phyloP scores from a whole-genome alignment of 1,140 invertebrate species.

The Aporrectodea caliginosa region DNA sequence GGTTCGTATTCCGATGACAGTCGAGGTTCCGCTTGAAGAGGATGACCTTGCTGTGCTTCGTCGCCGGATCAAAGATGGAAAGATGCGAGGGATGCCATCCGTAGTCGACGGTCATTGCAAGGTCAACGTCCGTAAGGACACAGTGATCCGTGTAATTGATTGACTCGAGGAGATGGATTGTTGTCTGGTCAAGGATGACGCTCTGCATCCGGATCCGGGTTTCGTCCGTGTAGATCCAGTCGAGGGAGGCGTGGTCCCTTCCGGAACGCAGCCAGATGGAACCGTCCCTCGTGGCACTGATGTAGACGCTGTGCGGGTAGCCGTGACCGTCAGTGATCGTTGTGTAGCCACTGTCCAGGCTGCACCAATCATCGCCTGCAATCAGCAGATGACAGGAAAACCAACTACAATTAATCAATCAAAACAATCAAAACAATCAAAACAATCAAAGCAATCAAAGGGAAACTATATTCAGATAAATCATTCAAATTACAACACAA shows the following conservation, averaged over 20 bases:
- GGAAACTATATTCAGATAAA: too few species aligned
- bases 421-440: too few species aligned
- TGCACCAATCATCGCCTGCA: constrained; percentile 27
- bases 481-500: too few species aligned
- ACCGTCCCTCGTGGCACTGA: constrained; percentile 25
- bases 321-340: constrained; percentile 23
- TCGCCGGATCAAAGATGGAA: neutral
- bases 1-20: constrained; percentile 14
- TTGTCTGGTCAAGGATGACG: neutral
- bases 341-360: constrained; percentile 30
- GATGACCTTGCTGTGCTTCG: constrained; percentile 10
- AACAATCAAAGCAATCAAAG: too few species aligned
- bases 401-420: too few species aligned
- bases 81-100: constrained; percentile 28
- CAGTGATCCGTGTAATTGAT: constrained; percentile 29
- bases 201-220: neutral
- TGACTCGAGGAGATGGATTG: constrained; percentile 12
- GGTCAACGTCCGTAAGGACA: constrained; percentile 25
- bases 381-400: too few species aligned
- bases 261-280: constrained; percentile 27
- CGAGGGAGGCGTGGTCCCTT: constrained; percentile 9
- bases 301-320: constrained; percentile 19
- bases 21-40: neutral
- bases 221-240: neutral
- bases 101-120: constrained; percentile 1